Evolutionary conservation across 2,113 vertebrate genomes (phyloP).

Genomic region (Phalacrocorax aristotelis): DNA sequence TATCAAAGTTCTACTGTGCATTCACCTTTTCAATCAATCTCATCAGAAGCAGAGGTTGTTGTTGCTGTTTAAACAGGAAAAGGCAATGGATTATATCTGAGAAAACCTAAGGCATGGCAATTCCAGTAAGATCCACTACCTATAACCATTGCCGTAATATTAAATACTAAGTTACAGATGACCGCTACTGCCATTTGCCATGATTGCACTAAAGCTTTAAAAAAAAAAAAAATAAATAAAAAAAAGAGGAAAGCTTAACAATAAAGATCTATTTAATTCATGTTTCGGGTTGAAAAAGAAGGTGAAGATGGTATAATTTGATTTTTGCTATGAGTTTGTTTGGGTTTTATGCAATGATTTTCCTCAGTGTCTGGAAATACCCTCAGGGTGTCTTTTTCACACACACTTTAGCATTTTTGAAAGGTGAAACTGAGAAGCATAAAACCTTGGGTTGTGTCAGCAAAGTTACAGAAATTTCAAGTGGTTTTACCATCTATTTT

Average conservation of each 20-base stretch:
- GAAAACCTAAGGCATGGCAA: background rate
- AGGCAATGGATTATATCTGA: background rate
- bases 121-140: background rate
- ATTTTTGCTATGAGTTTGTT: background rate
- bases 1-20: background rate
- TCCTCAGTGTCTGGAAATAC: background rate
- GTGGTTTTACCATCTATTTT: background rate
- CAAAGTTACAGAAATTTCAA: background rate
- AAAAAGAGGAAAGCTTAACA: background rate
- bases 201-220: fast-evolving
- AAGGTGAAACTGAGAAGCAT: background rate
- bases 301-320: background rate
- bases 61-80: background rate
- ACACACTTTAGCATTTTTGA: background rate
- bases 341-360: background rate
- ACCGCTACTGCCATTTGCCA: background rate
- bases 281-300: background rate
- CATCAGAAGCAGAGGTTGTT: background rate
- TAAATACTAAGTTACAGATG: background rate
- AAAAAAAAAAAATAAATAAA: background rate
- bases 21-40: background rate
- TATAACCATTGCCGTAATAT: background rate
- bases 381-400: background rate
- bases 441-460: background rate
- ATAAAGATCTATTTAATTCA: background rate